Evolutionary conservation across 2,888 invertebrate species (phyloP).

Genomic region (Heliconius ethilla): DNA sequence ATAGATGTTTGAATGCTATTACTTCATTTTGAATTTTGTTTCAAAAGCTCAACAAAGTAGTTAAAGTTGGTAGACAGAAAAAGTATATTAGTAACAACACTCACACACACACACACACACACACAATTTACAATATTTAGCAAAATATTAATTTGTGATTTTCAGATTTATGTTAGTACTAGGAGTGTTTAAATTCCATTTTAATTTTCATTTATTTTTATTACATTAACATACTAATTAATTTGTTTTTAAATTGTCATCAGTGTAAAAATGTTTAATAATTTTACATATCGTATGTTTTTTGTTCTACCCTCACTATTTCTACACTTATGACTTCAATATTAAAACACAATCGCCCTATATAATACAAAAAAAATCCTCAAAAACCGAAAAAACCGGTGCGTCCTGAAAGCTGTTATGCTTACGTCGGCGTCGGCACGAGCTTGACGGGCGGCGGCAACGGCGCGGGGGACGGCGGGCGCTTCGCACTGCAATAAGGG

Average conservation of each 20-base stretch:
- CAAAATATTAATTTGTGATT: neutral
- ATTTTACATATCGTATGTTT: neutral
- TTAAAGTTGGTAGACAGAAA: too few species aligned
- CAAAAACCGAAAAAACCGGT: constrained; percentile 24
- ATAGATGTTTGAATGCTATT: neutral
- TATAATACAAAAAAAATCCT: neutral
- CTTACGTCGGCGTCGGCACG: constrained; percentile 87
- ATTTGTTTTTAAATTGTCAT: neutral
- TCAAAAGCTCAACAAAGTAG: neutral
- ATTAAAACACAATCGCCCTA: neutral
- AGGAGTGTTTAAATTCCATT: neutral
- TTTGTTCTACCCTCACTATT: neutral
- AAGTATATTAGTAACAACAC: neutral
- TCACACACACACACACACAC: too few species aligned
- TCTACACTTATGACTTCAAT: neutral
- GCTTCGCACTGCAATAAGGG: constrained; percentile 96
- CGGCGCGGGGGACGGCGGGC: constrained; percentile 90
- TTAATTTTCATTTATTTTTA: neutral
- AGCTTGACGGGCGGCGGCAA: constrained; percentile 90
- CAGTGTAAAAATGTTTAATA: neutral
- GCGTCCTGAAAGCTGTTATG: constrained; percentile 50
- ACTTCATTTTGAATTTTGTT: neutral
- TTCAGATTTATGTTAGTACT: neutral
- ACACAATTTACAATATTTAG: neutral
- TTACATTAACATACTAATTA: neutral